Evolutionary conservation across 35 echinoderm and acorn worm species (phyloP).

Genomic region (Lytechinus variegatus): DNA sequence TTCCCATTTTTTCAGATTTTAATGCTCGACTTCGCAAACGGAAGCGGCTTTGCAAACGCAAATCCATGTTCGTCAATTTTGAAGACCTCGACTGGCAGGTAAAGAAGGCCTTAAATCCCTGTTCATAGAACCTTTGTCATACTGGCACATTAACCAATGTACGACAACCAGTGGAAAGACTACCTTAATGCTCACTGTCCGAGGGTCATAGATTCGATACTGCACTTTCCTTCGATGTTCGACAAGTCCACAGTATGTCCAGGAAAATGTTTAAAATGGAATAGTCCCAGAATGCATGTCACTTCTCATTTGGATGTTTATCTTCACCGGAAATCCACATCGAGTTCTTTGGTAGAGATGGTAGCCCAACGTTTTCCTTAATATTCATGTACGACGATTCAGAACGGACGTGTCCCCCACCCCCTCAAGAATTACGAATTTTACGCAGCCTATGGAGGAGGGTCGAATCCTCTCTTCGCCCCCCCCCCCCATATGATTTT

Average conservation of each 20-base stretch:
- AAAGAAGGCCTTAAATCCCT: slow-evolving; percentile 10
- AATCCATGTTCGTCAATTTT: slow-evolving; percentile 81
- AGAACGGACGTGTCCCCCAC: too few relatives aligned
- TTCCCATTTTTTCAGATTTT: slow-evolving; percentile 46
- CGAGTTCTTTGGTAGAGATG: too few relatives aligned
- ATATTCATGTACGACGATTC: too few relatives aligned
- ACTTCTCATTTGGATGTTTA: too few relatives aligned
- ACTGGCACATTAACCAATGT: not conserved
- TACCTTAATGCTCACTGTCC: not conserved
- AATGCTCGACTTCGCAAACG: slow-evolving; percentile 51
- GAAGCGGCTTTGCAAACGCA: slow-evolving; percentile 78
- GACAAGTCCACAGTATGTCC: not conserved
- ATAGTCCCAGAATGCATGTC: too few relatives aligned
- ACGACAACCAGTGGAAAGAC: not conserved
- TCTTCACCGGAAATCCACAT: too few relatives aligned
- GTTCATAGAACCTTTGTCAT: not conserved
- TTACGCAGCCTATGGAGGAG: too few relatives aligned
- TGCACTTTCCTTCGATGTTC: not conserved
- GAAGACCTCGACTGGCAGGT: slow-evolving; percentile 85
- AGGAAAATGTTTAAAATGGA: too few relatives aligned
- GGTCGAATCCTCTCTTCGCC: too few relatives aligned
- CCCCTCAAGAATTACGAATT: too few relatives aligned
- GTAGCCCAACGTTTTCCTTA: too few relatives aligned
- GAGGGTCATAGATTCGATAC: not conserved
- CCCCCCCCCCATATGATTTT: too few relatives aligned